These are phyloP conservation scores for Echeneis naucrates DNA, from an alignment of 2,797 vertebrate species.

Conservation along the genomic window DNA sequence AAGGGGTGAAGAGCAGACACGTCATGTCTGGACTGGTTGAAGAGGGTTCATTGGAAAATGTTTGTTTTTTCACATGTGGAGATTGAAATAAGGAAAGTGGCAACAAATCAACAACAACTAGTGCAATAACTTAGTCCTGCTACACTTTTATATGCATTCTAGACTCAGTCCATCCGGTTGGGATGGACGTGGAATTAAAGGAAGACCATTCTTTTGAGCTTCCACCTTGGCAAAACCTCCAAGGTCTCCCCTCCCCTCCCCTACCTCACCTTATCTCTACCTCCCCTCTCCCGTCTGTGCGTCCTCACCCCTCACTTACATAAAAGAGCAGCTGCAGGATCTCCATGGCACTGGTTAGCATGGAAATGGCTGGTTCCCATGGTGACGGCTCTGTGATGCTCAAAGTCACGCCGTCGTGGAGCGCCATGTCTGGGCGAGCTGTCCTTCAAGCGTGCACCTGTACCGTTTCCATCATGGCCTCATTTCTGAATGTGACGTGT, in stretches of 20 bases:
- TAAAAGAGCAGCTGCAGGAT: constrained; percentile 66
- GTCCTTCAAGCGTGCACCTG: constrained; percentile 26
- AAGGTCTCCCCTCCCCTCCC: constrained; percentile 18
- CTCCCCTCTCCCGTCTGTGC: not conserved
- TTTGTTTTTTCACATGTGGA: not conserved
- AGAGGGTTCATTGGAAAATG: no score
- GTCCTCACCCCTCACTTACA: constrained; percentile 40
- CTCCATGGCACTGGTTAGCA: constrained; percentile 65
- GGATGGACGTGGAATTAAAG: constrained; percentile 9
- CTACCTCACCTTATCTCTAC: no score
- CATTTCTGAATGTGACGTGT: constrained; percentile 77
- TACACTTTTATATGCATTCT: no score
- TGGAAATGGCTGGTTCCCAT: constrained; percentile 66
- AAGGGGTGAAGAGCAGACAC: not conserved
- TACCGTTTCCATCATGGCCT: constrained; percentile 8
- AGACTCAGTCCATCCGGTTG: not conserved
- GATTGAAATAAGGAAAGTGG: not conserved
- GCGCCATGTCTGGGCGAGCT: constrained; percentile 19
- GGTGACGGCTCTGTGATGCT: constrained; percentile 57
- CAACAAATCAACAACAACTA: not conserved
- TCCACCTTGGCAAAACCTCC: constrained; percentile 40
- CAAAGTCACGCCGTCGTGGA: constrained; percentile 41
- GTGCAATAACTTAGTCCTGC: not conserved
- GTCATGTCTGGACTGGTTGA: no score
- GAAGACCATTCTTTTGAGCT: constrained; percentile 19